These are phyloP conservation scores for Carterocephalus palaemon DNA, from an alignment of 2,888 invertebrate genomes.

Conservation along the genomic window DNA sequence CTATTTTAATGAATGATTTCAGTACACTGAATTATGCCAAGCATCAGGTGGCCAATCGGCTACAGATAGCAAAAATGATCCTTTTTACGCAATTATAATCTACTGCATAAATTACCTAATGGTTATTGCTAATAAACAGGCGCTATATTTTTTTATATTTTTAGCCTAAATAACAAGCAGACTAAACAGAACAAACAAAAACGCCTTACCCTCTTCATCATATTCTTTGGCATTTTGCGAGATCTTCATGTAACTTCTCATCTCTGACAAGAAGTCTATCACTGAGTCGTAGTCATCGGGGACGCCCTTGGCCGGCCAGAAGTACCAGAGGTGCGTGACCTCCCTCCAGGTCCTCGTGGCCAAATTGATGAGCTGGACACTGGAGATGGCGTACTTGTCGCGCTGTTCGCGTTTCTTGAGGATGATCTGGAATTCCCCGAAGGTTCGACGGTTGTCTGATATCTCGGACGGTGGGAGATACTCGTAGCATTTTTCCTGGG, in stretches of 20 bases:
- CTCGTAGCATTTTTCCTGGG: conserved; percentile 92
- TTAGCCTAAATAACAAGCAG: too few species aligned
- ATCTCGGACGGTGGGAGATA: conserved; percentile 95
- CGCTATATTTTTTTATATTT: too few species aligned
- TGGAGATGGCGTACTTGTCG: conserved; percentile 94
- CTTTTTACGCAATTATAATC: too few species aligned
- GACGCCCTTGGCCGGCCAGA: conserved; percentile 94
- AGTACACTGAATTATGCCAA: too few species aligned
- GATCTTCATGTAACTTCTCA: conserved; percentile 80
- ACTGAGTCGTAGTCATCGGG: conserved; percentile 90
- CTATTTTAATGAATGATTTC: too few species aligned
- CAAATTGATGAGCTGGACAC: conserved; percentile 89
- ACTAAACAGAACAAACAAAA: too few species aligned
- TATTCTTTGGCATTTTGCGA: conserved; percentile 74
- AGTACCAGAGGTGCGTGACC: conserved; percentile 95
- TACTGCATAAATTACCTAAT: too few species aligned
- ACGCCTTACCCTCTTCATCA: conserved; percentile 71
- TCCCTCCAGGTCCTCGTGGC: conserved; percentile 91
- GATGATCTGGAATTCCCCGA: conserved; percentile 92
- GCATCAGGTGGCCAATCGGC: too few species aligned
- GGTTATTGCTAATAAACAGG: too few species aligned
- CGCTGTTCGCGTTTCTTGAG: conserved; percentile 93
- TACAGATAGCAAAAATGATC: too few species aligned
- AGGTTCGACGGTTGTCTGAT: conserved; percentile 91
- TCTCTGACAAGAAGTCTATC: conserved; percentile 92